Base-by-base conservation (phyloP, 30 jellyfish, hydroid and myxozoan genomes). In the Aurelia aurita region DNA sequence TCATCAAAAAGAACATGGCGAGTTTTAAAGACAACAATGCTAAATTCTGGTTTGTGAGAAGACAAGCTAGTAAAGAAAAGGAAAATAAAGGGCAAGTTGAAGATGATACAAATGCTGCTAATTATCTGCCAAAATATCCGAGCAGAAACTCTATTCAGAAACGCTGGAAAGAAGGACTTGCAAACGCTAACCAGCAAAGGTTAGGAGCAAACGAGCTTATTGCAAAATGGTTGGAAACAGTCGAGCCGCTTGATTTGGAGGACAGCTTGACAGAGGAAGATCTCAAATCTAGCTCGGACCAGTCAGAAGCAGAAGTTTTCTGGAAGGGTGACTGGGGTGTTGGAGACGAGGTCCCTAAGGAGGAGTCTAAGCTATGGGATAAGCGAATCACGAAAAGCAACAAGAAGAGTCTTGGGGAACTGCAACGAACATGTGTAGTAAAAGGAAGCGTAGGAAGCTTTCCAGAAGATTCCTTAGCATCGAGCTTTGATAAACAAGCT, bases 301-400 rank as follows among this genome's bases (percentile, higher is more conserved):
- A 39, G 0, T 39, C 51, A 39, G 51, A 39, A 39, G 46, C 90
- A 15, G 90, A 45, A 65, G 57, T 46, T 10, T 23, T 53, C 32
- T 80, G 82, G 90, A 10, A 61, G 19, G 79, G 89, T 5, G 53
- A 34, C 7, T 63, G 79, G 79, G 77, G 89, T 26, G 51, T 9
- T 39, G 51, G 51, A 39, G 29, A 55, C 13, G 14, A 26, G 29
- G 6, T 11, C 25, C 8, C 25, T 6, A 55, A 55, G 29, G 29
- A 19, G 29, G 67, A 55, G 67, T 19, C 11, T 13, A 55, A n/a
- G 29, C 12, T 19, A 19, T 6, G 29, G 31, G 25, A 55, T 55
- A 3, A n/a, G 13, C 25, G 29, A 14, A 15, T 3, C 29, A 22
- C 29, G 7, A 3, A 3, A 5, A 22, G 29, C 67, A 55, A n/a